Percentiles rank a stretch among this genome's conserved stretches.
phyloP scores from a whole-genome alignment of 1,140 invertebrate species.

The Pseudomyrmex pallidus region DNA sequence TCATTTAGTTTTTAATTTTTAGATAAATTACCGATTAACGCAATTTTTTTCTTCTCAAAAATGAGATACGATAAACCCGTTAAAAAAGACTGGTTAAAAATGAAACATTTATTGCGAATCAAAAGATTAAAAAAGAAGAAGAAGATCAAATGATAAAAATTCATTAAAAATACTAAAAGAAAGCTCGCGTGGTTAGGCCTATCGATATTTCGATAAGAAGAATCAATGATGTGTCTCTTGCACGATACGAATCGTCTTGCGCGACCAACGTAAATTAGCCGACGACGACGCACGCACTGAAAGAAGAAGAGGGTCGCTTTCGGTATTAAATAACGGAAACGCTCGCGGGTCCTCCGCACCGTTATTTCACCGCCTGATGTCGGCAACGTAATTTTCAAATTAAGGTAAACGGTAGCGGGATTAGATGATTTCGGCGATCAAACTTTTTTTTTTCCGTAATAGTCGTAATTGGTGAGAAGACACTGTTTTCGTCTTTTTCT shows the following conservation, averaged over 20 bases:
- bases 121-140: background rate
- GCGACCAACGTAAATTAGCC: slow-evolving; percentile 26
- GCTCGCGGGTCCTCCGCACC: slow-evolving; percentile 30
- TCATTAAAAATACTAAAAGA: background rate
- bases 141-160: background rate
- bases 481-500: slow-evolving; percentile 34
- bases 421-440: slow-evolving; percentile 62
- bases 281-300: slow-evolving; percentile 26
- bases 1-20: slow-evolving; percentile 30
- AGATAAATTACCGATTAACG: slow-evolving; percentile 62
- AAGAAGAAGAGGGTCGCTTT: slow-evolving; percentile 18
- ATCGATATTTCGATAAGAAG: slow-evolving; percentile 20
- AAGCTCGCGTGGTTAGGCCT: background rate
- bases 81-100: background rate
- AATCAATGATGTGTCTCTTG: slow-evolving; percentile 1
- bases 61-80: background rate
- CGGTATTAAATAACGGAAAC: slow-evolving; percentile 57
- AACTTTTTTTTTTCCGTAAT: slow-evolving; percentile 49
- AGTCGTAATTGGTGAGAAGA: slow-evolving; percentile 62
- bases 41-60: too few relatives aligned
- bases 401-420: slow-evolving; percentile 45
- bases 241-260: background rate
- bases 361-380: slow-evolving; percentile 37
- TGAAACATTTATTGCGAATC: background rate
- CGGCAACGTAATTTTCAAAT: slow-evolving; percentile 53